Percentiles rank a stretch among this genome's conserved stretches.
Evolutionary conservation across 1,140 invertebrate species (phyloP).

Genomic region (Steinernema feltiae): DNA sequence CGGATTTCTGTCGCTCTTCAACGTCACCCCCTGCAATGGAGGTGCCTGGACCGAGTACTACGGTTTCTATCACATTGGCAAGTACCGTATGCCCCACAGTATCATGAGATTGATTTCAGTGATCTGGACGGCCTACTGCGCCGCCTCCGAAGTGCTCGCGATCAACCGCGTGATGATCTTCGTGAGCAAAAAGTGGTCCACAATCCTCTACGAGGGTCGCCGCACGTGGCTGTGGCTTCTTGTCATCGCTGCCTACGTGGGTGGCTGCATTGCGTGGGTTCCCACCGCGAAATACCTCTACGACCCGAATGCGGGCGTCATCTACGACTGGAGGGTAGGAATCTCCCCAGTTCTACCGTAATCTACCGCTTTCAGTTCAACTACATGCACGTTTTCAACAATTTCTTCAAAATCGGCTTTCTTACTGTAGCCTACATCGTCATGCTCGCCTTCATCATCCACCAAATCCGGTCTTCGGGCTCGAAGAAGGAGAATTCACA

Average conservation of each 20-base stretch:
- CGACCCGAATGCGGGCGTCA: constrained; percentile 1
- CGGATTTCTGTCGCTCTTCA: neutral
- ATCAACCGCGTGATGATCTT: constrained; percentile 21
- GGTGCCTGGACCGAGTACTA: neutral
- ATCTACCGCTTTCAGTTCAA: neutral
- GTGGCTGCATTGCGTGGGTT: neutral
- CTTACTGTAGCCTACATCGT: neutral
- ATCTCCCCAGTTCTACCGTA: neutral
- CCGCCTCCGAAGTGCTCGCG: constrained; percentile 1
- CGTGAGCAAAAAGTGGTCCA: neutral
- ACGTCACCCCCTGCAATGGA: neutral
- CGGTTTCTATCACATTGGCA: neutral
- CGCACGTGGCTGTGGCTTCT: constrained; percentile 16
- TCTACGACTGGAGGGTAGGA: neutral
- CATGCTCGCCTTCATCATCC: neutral
- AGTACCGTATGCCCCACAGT: neutral
- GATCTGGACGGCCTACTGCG: constrained; percentile 12
- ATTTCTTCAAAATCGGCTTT: neutral
- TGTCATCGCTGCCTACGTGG: neutral
- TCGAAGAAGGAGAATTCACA: neutral
- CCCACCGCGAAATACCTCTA: constrained; percentile 7
- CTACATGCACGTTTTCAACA: neutral
- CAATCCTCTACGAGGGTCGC: constrained; percentile 17
- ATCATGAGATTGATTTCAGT: no score
- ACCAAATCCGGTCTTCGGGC: neutral